Conservation (phyloP, 2,888 invertebrate species). For the Cerastoderma edule region DNA sequence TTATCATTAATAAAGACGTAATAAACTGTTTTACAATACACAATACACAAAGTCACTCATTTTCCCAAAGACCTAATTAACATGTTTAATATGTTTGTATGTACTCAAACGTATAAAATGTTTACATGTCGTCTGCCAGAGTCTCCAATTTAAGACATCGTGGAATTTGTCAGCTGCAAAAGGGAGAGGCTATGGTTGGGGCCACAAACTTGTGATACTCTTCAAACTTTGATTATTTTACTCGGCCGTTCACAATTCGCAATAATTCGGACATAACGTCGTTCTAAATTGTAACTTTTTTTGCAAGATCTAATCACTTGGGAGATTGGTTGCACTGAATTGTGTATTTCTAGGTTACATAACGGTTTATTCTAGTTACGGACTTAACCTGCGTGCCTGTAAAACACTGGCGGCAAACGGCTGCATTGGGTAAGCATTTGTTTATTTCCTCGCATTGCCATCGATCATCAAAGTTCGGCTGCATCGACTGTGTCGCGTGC, state of each 20-base stretch:
- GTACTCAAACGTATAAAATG: not conserved
- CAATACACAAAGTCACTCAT: no score
- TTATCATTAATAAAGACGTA: no score
- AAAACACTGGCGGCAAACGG: not conserved
- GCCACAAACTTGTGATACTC: not conserved
- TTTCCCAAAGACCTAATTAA: no score
- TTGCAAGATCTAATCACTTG: not conserved
- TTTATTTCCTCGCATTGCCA: not conserved
- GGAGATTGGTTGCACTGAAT: not conserved
- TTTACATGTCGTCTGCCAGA: not conserved
- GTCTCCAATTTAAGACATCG: not conserved
- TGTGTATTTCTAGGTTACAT: not conserved
- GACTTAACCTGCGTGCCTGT: not conserved
- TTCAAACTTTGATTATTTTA: not conserved
- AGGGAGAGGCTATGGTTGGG: not conserved
- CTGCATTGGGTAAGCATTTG: not conserved
- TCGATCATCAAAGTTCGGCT: no score
- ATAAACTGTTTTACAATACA: no score
- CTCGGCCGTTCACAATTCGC: not conserved
- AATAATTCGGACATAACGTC: not conserved
- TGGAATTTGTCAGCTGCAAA: not conserved
- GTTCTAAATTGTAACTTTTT: slow-evolving; percentile 22
- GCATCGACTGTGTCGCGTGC: no score
- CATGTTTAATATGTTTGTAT: no score
- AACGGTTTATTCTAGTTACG: not conserved